A percentile compares a stretch with the other conserved stretches of the same genome.
Evolutionary conservation across 2,888 invertebrate species (phyloP).

Genomic region (Drosophila putrida): DNA sequence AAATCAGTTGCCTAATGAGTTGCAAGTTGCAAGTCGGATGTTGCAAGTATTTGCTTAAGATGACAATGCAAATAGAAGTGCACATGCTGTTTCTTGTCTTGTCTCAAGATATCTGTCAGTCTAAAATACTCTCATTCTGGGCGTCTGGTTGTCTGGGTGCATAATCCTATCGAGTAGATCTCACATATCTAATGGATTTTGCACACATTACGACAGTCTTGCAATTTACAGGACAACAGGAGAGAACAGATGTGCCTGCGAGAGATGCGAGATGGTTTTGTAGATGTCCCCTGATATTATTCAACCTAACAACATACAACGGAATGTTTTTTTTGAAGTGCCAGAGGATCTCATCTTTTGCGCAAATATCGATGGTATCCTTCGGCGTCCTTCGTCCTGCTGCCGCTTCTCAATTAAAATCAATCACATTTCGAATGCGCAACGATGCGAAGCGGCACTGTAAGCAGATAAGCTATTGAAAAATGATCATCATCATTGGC

Average conservation of each 20-base stretch:
- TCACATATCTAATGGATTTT: conserved; percentile 77
- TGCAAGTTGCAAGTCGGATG: conserved; percentile 9
- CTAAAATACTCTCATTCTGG: conserved; percentile 1
- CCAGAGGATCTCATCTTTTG: conserved; percentile 43
- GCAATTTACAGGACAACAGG: conserved; percentile 48
- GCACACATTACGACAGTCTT: conserved; percentile 64
- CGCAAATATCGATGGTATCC: conserved; percentile 46
- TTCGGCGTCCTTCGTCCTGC: conserved; percentile 16
- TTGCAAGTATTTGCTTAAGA: conserved; percentile 11
- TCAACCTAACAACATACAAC: conserved; percentile 34
- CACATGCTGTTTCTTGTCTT: conserved; percentile 11
- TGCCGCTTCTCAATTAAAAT: conserved; percentile 71
- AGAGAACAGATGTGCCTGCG: conserved; percentile 46
- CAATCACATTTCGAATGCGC: conserved; percentile 71
- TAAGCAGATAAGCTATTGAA: conserved; percentile 69
- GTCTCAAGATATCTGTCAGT: conserved; percentile 8
- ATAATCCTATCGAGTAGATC: conserved; percentile 70
- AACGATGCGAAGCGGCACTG: conserved; percentile 49
- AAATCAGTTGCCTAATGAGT: conserved; percentile 15
- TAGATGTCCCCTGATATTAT: conserved; percentile 58
- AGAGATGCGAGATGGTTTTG: conserved; percentile 10
- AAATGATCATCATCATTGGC: conserved; percentile 55
- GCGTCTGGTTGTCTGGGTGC: conserved; percentile 23
- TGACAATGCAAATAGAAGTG: conserved; percentile 5
- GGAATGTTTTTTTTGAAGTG: conserved; percentile 40